Percentiles rank a stretch among this genome's conserved stretches.
Evolutionary conservation across 2,888 invertebrate genomes (phyloP).

Genomic region (Microdon myrmicae): DNA sequence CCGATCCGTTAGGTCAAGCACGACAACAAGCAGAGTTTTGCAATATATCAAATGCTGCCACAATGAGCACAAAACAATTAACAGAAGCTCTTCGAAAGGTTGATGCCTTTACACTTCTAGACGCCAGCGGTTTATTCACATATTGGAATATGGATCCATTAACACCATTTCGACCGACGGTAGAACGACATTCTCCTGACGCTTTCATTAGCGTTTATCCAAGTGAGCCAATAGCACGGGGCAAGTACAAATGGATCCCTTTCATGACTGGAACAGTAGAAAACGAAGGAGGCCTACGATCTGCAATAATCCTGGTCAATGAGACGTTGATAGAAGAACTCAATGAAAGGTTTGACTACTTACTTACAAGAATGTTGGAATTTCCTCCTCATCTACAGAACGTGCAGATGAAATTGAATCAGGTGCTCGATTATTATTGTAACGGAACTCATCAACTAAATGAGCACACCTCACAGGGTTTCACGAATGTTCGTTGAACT

Average conservation of each 20-base stretch:
- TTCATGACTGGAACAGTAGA: constrained; percentile 68
- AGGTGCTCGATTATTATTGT: constrained; percentile 59
- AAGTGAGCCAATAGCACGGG: constrained; percentile 61
- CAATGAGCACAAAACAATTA: constrained; percentile 60
- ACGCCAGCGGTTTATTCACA: constrained; percentile 67
- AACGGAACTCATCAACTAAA: constrained; percentile 57
- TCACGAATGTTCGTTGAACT: constrained; percentile 56
- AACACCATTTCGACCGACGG: constrained; percentile 67
- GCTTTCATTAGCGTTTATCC: constrained; percentile 68
- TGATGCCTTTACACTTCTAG: constrained; percentile 62
- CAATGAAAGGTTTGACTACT: constrained; percentile 59
- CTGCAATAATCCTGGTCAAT: constrained; percentile 62
- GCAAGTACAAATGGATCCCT: constrained; percentile 67
- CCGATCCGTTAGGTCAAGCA: constrained; percentile 60
- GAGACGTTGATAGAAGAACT: constrained; percentile 56
- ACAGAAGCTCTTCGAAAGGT: constrained; percentile 66
- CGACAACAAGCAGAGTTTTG: constrained; percentile 65
- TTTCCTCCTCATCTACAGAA: constrained; percentile 54
- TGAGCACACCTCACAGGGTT: constrained; percentile 56
- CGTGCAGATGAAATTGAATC: constrained; percentile 44
- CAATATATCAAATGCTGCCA: constrained; percentile 61
- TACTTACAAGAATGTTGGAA: constrained; percentile 61
- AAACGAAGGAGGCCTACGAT: constrained; percentile 69
- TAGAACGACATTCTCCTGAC: constrained; percentile 63
- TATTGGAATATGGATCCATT: constrained; percentile 69